Conservation (phyloP, 53 echinoderm and acorn worm species). For the Holothuria scabra region DNA sequence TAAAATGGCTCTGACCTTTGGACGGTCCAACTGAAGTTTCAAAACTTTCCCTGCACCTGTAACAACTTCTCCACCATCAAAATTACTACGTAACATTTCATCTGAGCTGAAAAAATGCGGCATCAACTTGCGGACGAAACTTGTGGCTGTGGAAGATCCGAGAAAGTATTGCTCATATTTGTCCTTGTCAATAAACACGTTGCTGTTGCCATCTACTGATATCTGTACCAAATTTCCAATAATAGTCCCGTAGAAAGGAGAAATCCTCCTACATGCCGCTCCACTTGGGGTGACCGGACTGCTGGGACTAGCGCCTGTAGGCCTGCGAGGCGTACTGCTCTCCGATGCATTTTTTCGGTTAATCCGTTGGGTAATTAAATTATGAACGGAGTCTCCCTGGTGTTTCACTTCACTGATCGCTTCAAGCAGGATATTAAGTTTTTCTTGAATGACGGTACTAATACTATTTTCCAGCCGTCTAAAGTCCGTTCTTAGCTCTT, state of each 20-base stretch:
- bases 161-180: conserved; percentile 23
- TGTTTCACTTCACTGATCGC: background rate
- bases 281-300: background rate
- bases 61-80: conserved; percentile 5
- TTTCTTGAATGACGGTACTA: background rate
- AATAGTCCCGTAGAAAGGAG: background rate
- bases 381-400: background rate
- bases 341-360: conserved; percentile 7
- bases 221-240: conserved; percentile 9
- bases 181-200: background rate
- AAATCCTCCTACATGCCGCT: conserved; percentile 3
- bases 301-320: background rate
- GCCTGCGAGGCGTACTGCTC: background rate
- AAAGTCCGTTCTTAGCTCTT: background rate
- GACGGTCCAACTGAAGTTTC: background rate
- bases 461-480: background rate
- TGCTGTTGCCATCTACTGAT: background rate
- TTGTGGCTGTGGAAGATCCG: conserved; percentile 5
- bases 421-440: background rate
- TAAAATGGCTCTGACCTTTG: conserved; percentile 19
- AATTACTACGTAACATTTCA: conserved; percentile 16
- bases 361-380: conserved; percentile 2
- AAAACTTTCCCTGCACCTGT: background rate
- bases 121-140: background rate
- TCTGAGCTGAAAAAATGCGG: conserved; percentile 17